Base-by-base conservation (phyloP, 2,888 invertebrate genomes). In the Andrena dorsata region DNA sequence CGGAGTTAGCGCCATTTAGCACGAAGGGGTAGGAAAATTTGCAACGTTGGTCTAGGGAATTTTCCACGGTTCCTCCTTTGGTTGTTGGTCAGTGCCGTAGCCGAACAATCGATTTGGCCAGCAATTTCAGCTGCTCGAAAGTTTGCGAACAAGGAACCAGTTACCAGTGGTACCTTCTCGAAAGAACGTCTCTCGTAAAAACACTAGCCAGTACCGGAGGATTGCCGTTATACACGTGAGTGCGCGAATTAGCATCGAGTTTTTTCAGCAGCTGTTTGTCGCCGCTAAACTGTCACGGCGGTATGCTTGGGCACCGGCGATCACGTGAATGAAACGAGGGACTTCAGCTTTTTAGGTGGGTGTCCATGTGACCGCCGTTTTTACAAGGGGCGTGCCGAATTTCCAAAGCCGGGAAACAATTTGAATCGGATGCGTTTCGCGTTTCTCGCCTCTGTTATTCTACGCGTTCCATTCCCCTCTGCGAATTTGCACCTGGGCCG, bases 81-180 rank as follows among this genome's bases (percentile, higher is more conserved):
- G 78, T 76, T 82, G 78, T 13, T 68, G 49, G 58, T 56, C 58
- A 69, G 66, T 20, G 63, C 58, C 49, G 32, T 32, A 71, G 73
- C 7, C 49, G 26, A 71, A 66, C 32, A 76, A 79, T 87, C 82
- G 77, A 84, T 75, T 80, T 6, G 32, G 65, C 23, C 16, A 53
- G 41, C 69, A 56, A 56, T 84, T 84, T 82, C 58, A 68, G 60
- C 32, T 58, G 51, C 47, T 47, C 64, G 78, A 88, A 80, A 71
- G 47, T 86, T 89, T 80, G 79, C 82, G 82, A 83, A 83, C 71
- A 69, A 76, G 81, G 82, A 75, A 84, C 85, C 74, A 85, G 80
- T 86, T 77, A 74, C 65, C 84, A 86, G 82, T 81, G 86, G 82
- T 86, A 86, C 82, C 88, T 84, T 87, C 86, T 82, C 63, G 84